Evolutionary conservation across 2,113 vertebrate species (phyloP), one percentile per base, ranked within the genome.

Genomic region (Probosciger aterrimus): DNA sequence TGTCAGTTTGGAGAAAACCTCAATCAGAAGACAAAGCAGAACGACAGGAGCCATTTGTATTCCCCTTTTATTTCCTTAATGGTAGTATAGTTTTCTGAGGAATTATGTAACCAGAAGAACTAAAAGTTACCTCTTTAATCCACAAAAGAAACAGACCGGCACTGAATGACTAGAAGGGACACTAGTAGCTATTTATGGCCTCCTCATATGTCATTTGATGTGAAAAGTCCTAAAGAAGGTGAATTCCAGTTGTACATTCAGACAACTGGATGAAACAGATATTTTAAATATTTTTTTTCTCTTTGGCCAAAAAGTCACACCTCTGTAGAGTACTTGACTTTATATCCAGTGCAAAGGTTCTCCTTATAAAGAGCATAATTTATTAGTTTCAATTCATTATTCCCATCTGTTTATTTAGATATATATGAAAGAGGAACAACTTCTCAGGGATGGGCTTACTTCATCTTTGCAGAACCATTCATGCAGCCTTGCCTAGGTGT

Each of bases 401-500:
- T 77, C 7, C 11, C 9, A 41, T 30, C 9, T 73, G 10, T 69
- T 78, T 68, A 75, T 69, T 78, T 68, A 79, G 3, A 43, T 23
- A 43, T 4, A 53, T 9, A 12, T 19, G 23, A 23, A 76, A 63
- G 10, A 37, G 8, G 10, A 70, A 17, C 2, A 14, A 4, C 6
- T 76, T 55, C 11, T 53, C 14, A 41, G 53, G 49, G 19, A 19
- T 27, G 4, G 11, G 3, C 3, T 76, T 62, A 57, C 10, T 3
- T 57, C 7, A 8, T 12, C 7, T 76, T 47, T 63, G 22, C 17
- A 77, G 37, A 71, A 82, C 33, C 4, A 31, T 59, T 80, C 14
- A 63, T 2, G 4, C 25, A 35, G 25, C 3, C 9, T 65, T 11
- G 1, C 4, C 5, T 30, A 9, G 2, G 3, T 46, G 17, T 60